Evolutionary conservation across 2,113 vertebrate genomes (phyloP).

Genomic region (Alligator mississippiensis): DNA sequence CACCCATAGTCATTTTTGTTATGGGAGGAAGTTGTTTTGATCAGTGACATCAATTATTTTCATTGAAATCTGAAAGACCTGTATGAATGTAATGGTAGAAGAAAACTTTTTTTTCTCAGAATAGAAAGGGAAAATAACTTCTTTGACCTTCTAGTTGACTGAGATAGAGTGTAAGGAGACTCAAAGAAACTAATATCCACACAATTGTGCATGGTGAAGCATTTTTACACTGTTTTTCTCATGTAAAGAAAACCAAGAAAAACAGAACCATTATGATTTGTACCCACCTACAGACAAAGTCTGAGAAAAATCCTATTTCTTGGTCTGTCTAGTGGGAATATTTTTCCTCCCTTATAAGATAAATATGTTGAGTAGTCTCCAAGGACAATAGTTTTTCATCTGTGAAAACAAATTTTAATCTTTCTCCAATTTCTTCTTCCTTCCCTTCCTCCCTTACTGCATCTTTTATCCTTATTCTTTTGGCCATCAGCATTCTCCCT

Average conservation of each 20-base stretch:
- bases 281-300: conserved; percentile 77
- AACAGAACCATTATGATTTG: conserved; percentile 74
- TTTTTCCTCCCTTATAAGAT: conserved; percentile 65
- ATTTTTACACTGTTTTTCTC: conserved; percentile 74
- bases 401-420: conserved; percentile 69
- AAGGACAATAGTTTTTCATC: conserved; percentile 41
- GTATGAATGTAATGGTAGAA: conserved; percentile 36
- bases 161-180: conserved; percentile 59
- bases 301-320: conserved; percentile 79
- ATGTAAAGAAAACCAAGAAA: conserved; percentile 81
- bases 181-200: conserved; percentile 64
- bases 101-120: neutral
- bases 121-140: conserved; percentile 68
- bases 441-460: neutral
- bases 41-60: conserved; percentile 65
- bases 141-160: conserved; percentile 56
- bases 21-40: conserved; percentile 48
- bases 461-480: neutral
- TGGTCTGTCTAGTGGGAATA: conserved; percentile 70
- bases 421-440: neutral
- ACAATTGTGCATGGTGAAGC: conserved; percentile 72
- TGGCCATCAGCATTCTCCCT: neutral
- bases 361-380: conserved; percentile 71
- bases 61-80: conserved; percentile 61
- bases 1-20: conserved; percentile 6